These are phyloP conservation scores for Cherax destructor DNA, from an alignment of 1,140 invertebrate species.

Conservation along the genomic window DNA sequence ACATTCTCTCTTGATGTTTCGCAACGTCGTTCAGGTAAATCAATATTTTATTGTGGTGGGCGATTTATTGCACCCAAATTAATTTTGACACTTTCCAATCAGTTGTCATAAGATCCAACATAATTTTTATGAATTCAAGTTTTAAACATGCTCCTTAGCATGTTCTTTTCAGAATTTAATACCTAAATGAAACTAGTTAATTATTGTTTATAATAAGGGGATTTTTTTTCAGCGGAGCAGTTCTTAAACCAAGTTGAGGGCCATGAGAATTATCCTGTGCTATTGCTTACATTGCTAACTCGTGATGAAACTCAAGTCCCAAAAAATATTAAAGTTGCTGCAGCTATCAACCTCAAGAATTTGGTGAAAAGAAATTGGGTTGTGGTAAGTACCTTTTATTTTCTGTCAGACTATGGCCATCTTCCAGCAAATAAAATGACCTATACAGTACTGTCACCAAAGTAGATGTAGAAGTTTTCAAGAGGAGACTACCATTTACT, in stretches of 20 bases:
- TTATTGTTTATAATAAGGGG: neutral
- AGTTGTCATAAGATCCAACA: no score
- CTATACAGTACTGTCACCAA: no score
- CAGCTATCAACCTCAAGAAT: constrained; percentile 97
- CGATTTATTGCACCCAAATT: no score
- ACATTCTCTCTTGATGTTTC: constrained; percentile 90
- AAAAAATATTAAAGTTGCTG: constrained; percentile 86
- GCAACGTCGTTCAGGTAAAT: constrained; percentile 87
- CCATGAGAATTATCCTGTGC: constrained; percentile 92
- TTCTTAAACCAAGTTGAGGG: constrained; percentile 92
- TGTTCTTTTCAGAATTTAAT: no score
- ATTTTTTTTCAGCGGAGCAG: constrained; percentile 88
- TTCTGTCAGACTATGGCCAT: neutral
- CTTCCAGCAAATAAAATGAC: neutral
- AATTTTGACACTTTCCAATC: no score
- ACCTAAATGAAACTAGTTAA: no score
- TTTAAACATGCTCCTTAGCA: no score
- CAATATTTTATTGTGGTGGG: neutral
- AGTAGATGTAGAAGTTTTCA: no score
- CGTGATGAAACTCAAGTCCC: constrained; percentile 83
- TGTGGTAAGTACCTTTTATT: constrained; percentile 80
- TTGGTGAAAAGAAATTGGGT: constrained; percentile 97
- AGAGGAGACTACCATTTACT: no score
- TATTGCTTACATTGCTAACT: constrained; percentile 90
- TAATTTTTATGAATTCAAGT: no score